phyloP scores from a whole-genome alignment of 2,888 invertebrate genomes.

The Muscina levida region DNA sequence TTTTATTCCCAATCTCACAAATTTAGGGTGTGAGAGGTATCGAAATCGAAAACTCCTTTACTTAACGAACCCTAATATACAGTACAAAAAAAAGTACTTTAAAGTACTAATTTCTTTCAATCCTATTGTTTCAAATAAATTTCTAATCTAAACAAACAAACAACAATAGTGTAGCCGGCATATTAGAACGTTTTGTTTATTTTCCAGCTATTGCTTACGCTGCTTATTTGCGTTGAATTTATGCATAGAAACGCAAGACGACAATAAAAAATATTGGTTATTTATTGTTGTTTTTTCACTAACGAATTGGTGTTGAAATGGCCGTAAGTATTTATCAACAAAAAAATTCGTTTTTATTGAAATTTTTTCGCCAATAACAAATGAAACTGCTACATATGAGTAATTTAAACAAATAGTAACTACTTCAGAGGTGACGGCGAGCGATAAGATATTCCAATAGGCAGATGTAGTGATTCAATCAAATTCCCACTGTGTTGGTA shows the following conservation, averaged over 20 bases:
- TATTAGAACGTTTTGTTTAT: too few species aligned
- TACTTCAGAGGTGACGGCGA: neutral
- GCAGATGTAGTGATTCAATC: too few species aligned
- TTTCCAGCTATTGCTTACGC: too few species aligned
- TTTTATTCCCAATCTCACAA: too few species aligned
- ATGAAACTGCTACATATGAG: neutral
- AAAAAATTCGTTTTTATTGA: too few species aligned
- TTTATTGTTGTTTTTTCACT: constrained; percentile 8
- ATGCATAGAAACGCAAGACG: constrained; percentile 31
- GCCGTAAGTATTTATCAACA: constrained; percentile 10
- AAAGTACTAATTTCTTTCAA: too few species aligned
- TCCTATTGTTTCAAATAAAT: neutral
- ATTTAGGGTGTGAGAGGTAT: too few species aligned
- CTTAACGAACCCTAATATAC: too few species aligned
- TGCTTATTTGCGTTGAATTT: constrained; percentile 43
- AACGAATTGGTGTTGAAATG: neutral
- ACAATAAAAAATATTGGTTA: constrained; percentile 37
- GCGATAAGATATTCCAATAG: neutral
- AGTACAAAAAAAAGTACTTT: too few species aligned
- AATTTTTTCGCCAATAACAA: constrained; percentile 20
- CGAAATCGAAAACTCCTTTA: too few species aligned
- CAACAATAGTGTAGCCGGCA: neutral
- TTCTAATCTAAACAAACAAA: constrained; percentile 18
- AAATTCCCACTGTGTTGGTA: too few species aligned
- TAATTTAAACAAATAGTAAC: neutral